Conservation (phyloP, 92 coral and sea anemone genomes). For the Bergia sp. region DNA sequence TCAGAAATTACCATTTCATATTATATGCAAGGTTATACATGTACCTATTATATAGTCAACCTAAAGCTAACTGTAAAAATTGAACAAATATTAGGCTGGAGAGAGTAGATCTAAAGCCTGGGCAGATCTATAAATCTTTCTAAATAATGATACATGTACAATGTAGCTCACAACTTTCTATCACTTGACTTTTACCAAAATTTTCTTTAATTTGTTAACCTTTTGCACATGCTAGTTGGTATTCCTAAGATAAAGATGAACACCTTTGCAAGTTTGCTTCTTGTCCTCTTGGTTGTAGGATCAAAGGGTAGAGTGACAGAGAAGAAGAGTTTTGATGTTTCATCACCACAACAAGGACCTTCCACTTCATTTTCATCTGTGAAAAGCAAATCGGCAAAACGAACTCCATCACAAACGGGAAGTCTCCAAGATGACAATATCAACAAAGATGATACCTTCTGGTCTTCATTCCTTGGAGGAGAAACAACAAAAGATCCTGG, state of each 20-base stretch:
- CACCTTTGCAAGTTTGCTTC: background rate
- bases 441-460: conserved; percentile 69
- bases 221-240: background rate
- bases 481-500: conserved; percentile 23
- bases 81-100: too few relatives aligned
- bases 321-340: background rate
- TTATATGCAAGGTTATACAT: too few relatives aligned
- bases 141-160: too few relatives aligned
- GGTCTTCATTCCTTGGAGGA: conserved; percentile 88
- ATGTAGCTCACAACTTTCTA: too few relatives aligned
- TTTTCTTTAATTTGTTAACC: too few relatives aligned
- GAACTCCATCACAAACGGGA: conserved; percentile 38
- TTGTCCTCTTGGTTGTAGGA: conserved; percentile 7
- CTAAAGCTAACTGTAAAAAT: too few relatives aligned
- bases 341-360: conserved; percentile 4
- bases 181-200: too few relatives aligned
- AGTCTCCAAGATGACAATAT: background rate
- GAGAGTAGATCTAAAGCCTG: too few relatives aligned
- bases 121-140: too few relatives aligned
- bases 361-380: conserved; percentile 20
- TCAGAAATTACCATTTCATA: too few relatives aligned
- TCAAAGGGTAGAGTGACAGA: conserved; percentile 18
- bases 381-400: conserved; percentile 33
- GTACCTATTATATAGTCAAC: too few relatives aligned
- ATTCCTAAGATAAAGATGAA: background rate